A percentile compares a stretch with the other conserved stretches of the same genome.
Evolutionary conservation across 2,888 invertebrate species (phyloP).

Genomic region (Thecophora atra): DNA sequence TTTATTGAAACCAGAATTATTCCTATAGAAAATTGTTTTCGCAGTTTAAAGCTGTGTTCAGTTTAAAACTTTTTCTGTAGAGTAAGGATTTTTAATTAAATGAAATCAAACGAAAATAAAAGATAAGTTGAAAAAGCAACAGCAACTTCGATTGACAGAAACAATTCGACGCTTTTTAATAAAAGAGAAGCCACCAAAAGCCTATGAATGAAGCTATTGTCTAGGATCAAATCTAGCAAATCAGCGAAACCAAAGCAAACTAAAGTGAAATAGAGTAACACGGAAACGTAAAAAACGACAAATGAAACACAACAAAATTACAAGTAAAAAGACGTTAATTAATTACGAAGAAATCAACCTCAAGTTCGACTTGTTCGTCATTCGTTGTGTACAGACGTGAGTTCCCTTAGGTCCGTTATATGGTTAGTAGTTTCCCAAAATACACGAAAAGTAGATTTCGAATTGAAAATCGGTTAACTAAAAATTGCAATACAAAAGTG

Average conservation of each 20-base stretch:
- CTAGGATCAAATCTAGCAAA: conserved; percentile 42
- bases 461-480: too few relatives aligned
- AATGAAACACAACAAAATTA: background rate
- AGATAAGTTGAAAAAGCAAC: background rate
- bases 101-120: conserved; percentile 4
- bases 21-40: too few relatives aligned
- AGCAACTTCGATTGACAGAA: background rate
- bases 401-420: too few relatives aligned
- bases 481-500: too few relatives aligned
- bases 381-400: too few relatives aligned
- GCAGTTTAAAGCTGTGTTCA: background rate
- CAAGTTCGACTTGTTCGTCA: background rate
- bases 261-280: background rate
- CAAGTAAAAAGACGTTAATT: conserved; percentile 3
- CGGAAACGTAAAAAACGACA: background rate
- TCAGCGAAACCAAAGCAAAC: conserved; percentile 20
- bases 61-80: background rate
- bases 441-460: too few relatives aligned
- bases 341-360: background rate
- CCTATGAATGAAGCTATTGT: conserved; percentile 29
- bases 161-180: conserved; percentile 21
- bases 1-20: too few relatives aligned
- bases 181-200: conserved; percentile 10
- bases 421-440: too few relatives aligned
- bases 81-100: conserved; percentile 7